phyloP scores from a whole-genome alignment of 2,113 vertebrate species.

The Otus sunia region DNA sequence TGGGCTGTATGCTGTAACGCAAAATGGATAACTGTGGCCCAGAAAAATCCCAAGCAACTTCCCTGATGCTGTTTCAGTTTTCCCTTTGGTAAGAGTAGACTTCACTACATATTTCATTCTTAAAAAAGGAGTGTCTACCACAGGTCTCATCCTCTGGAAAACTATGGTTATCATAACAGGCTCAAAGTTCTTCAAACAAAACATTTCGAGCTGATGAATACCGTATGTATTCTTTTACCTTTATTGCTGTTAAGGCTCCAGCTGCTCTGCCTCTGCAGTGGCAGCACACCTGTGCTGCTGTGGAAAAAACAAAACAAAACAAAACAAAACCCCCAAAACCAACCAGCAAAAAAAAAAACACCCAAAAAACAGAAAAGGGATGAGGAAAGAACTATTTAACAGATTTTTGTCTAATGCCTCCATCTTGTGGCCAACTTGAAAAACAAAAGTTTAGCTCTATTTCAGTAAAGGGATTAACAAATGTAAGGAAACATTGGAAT shows the following conservation, averaged over 20 bases:
- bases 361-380: neutral
- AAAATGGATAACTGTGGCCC: neutral
- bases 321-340: no score
- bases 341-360: no score
- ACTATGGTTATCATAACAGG: neutral
- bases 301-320: neutral
- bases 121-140: neutral
- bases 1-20: neutral
- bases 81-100: neutral
- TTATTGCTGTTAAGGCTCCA: neutral
- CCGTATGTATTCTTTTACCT: neutral
- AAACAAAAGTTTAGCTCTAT: neutral
- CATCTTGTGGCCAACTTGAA: constrained; percentile 71
- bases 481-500: neutral
- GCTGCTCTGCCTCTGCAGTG: neutral
- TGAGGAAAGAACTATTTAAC: neutral
- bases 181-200: neutral
- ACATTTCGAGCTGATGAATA: neutral
- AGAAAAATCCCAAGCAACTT: neutral
- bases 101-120: neutral
- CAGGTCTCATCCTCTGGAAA: neutral
- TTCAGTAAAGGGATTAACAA: neutral
- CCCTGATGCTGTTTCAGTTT: neutral
- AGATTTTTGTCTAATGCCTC: constrained; percentile 72
- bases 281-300: neutral